A percentile compares a stretch with the other conserved stretches of the same genome.
phyloP scores from a whole-genome alignment of 2,888 invertebrate genomes.

The Tricholauxania praeusta region DNA sequence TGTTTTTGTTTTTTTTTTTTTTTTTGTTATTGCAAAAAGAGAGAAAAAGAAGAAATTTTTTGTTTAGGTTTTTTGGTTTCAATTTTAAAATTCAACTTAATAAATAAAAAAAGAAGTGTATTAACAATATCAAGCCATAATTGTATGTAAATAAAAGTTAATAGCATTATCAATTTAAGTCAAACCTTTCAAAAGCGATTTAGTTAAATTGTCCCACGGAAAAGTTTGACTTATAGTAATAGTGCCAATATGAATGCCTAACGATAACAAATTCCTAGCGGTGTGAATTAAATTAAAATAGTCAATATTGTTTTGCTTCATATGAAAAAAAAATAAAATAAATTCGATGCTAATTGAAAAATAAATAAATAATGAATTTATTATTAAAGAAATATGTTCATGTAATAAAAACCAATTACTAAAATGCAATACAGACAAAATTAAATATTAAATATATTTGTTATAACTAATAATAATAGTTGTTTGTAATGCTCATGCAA shows the following conservation, averaged over 20 bases:
- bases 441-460: neutral
- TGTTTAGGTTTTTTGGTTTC: constrained; percentile 47
- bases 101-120: constrained; percentile 15
- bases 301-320: neutral
- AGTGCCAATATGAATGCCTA: neutral
- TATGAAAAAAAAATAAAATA: neutral
- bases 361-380: too few species aligned
- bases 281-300: too few species aligned
- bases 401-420: neutral
- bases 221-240: neutral
- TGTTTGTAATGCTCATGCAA: constrained; percentile 19
- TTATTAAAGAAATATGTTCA: too few species aligned
- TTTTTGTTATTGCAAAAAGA: constrained; percentile 48
- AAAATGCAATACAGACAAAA: neutral
- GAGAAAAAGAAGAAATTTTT: constrained; percentile 50
- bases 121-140: neutral
- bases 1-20: constrained; percentile 45
- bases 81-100: constrained; percentile 36
- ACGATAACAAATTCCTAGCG: neutral
- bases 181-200: neutral
- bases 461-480: neutral
- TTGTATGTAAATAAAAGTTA: neutral
- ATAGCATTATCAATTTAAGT: constrained; percentile 1
- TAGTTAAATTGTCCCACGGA: neutral
- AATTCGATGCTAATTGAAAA: too few species aligned